Conservation (phyloP, 2,888 invertebrate genomes). For the Pheosia gnoma region DNA sequence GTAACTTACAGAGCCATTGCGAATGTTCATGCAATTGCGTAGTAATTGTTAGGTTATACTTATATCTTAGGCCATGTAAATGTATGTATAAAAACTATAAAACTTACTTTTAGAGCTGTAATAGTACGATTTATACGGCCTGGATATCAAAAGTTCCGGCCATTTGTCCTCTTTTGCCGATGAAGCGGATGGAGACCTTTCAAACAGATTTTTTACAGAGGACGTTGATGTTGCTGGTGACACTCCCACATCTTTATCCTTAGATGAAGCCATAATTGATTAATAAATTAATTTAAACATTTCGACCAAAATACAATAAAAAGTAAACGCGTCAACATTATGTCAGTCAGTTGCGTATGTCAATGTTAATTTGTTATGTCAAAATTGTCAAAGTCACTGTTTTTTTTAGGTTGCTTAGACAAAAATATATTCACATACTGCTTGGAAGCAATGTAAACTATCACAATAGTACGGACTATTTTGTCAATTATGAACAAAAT, state of each 20-base stretch:
- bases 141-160: conserved; percentile 78
- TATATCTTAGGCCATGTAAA: neutral
- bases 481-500: no score
- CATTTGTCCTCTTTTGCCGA: conserved; percentile 76
- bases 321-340: conserved; percentile 35
- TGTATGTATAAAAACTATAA: neutral
- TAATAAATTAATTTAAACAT: conserved; percentile 48
- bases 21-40: neutral
- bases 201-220: conserved; percentile 64
- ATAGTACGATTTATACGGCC: conserved; percentile 73
- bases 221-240: conserved; percentile 69
- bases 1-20: neutral
- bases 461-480: no score
- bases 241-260: conserved; percentile 55
- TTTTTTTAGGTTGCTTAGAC: no score
- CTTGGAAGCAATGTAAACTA: no score
- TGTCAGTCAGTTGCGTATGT: neutral
- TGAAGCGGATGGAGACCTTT: conserved; percentile 70
- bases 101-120: conserved; percentile 75
- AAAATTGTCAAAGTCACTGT: no score
- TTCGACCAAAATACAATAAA: conserved; percentile 39
- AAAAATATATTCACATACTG: no score
- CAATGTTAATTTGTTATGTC: neutral
- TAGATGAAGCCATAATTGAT: conserved; percentile 66
- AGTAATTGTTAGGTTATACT: neutral